Evolutionary conservation across 2,113 vertebrate genomes (phyloP), one percentile per base, ranked within the genome.

Genomic region (Aleadryas rufinucha): DNA sequence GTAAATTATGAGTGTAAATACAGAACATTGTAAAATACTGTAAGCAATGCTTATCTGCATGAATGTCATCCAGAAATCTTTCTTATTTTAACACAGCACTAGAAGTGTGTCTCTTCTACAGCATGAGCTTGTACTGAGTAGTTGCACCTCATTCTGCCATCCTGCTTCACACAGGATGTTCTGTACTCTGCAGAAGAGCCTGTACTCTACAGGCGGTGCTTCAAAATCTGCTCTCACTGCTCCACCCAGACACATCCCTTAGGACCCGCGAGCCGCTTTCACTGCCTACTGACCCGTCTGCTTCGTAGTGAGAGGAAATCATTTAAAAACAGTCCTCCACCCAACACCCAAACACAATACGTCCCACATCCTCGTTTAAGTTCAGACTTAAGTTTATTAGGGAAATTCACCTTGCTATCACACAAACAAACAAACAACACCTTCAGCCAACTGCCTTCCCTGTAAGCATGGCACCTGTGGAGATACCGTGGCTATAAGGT

Each of bases 391-490:
- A 45, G 31, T 54, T 84, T 76, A 37, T 44, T 49, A 60, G 69
- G 61, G 65, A 81, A 87, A 84, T 68, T 74, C 44, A 72, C 30
- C 23, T 78, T 57, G 22, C 31, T 71, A 11, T 76, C 61, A 71
- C 45, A 74, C 39, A 88, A 41, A 68, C 50, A 52, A 49, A 7
- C 35, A 69, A 49, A 41, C n/a, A 64, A 49, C 24, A 74, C 19
- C 6, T 71, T 53, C 65, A 85, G 64, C 17, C 2, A 1, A 16
- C 30, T 57, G 42, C 37, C 27, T n/a, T 37, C 30, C 30, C 42
- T 26, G 15, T 12, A 42, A 68, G 37, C 0, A 5, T 15, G 7
- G 26, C 23, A 69, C 44, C 28, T 0, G 0, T 6, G 35, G 20
- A 37, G 42, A 41, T 9, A 33, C 13, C 1, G 2, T 0, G 2